Base-by-base conservation (phyloP, 2,113 vertebrate species). In the Bufo bufo region DNA sequence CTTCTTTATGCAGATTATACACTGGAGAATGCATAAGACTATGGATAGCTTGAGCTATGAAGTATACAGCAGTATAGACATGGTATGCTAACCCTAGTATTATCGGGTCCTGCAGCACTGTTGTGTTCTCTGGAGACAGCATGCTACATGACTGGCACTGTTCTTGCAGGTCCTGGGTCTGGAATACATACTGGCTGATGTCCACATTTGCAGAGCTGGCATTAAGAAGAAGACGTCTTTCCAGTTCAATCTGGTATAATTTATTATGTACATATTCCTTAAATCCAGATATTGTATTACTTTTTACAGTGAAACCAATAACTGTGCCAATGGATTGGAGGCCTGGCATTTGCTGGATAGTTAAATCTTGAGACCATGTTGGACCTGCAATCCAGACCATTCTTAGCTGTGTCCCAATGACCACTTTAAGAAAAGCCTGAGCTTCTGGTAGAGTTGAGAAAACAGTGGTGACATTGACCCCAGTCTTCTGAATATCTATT, bases 341-440 rank as follows among this genome's bases (percentile, higher is more conserved):
- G 20, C 91, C 77, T 0, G 94, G 92, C 13, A 95, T 90, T 3
- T 74, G 85, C 86, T 86, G 49, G 0, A 95, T 0, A 45, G 0
- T 45, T 3, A 90, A 69, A 0, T 92, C 89, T 43, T 95, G 74
- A 9, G 93, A 50, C 98, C 97, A 99, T 19, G 93, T 91, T 52
- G 97, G 94, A 0, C 95, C 97, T 85, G 91, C 97, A 0, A 98
- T 90, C 98, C 98, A 99, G 16, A 96, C 95, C 9, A 85, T 92
- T 7, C 49, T 72, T 8, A 20, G 20, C n/a, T 49, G 78, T 8
- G 5, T 66, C 19, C 16, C 3, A 47, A 93, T 90, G 2, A 94
- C 95, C 92, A 93, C 90, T 79, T 4, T 90, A 52, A 96, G 94
- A 86, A 96, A 94, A 13, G 12, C 0, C 16, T 4, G 19, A 1